Evolutionary conservation across 2,113 vertebrate genomes (phyloP), one percentile per base, ranked within the genome.

Genomic region (Petrocephalus microphthalmus): DNA sequence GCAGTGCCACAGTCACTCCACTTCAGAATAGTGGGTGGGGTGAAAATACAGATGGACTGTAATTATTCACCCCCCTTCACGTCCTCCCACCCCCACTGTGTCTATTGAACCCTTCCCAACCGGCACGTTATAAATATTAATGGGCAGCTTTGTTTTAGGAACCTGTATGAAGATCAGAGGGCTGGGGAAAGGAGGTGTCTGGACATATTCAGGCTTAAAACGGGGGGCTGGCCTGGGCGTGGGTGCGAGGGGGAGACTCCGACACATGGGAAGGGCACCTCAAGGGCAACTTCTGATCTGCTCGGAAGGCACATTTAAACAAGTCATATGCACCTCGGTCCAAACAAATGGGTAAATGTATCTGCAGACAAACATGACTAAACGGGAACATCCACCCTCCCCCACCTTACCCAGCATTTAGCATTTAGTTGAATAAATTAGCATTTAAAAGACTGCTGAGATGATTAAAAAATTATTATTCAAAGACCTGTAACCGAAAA

Each of bases 141-240:
- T 94, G 90, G 90, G 64, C 81, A 90, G 88, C 93, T 95, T 94
- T 95, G 94, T 95, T 95, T 95, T 93, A 94, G 92, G 92, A 93
- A 93, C 93, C 93, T 93, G 93, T 94, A 91, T 94, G 93, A 94
- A 95, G 94, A 94, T 95, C 93, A 93, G 91, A 93, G 92, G 89
- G 6, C 45, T 87, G 90, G 92, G 93, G 92, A 93, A 94, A 92
- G 90, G 92, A 94, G 90, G 91, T 93, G 92, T 93, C 91, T 92
- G 92, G 91, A 93, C 92, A 92, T 92, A 88, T 91, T 86, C 89
- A 74, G 88, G 87, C 78, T 82, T 85, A 84, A 71, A 89, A 89
- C 90, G 87, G 92, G 91, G 89, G 90, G 91, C 91, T 91, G 87
- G 88, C 89, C 90, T 81, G 87, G 84, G 84, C 90, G 56, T 10